Evolutionary conservation across 2,797 vertebrate species (phyloP).

Genomic region (Melanotaenia nigrans): DNA sequence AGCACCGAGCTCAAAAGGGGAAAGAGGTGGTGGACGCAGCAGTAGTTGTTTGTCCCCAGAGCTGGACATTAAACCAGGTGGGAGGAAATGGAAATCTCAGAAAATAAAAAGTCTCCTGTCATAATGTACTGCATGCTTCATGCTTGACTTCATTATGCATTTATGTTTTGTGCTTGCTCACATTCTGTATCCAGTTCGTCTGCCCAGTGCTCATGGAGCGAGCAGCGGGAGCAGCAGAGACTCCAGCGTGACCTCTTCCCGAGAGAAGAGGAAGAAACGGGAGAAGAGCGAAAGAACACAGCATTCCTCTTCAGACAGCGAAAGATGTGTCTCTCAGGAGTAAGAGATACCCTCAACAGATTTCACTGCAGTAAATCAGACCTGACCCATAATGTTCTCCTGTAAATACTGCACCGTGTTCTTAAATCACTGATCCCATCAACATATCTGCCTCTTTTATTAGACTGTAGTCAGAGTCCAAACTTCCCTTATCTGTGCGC

Average conservation of each 20-base stretch:
- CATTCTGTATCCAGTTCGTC: slow-evolving; percentile 63
- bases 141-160: neutral
- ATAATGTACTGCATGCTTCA: neutral
- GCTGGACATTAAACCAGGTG: slow-evolving; percentile 80
- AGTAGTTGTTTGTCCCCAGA: slow-evolving; percentile 55
- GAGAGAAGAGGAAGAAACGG: slow-evolving; percentile 49
- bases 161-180: neutral
- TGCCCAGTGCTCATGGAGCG: slow-evolving; percentile 51
- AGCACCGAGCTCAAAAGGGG: slow-evolving; percentile 20
- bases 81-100: neutral
- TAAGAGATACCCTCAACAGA: slow-evolving; percentile 35
- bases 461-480: neutral
- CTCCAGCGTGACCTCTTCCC: slow-evolving; percentile 35
- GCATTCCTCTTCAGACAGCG: slow-evolving; percentile 27
- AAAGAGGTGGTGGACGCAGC: slow-evolving; percentile 9
- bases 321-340: slow-evolving; percentile 45
- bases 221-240: slow-evolving; percentile 63
- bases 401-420: neutral
- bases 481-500: neutral
- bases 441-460: neutral
- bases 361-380: neutral
- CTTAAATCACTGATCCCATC: too few relatives aligned
- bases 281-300: slow-evolving; percentile 44
- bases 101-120: neutral
- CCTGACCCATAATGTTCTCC: neutral